Base-by-base conservation (phyloP, 2,113 vertebrate species). In the Oncorhynchus mykiss region DNA sequence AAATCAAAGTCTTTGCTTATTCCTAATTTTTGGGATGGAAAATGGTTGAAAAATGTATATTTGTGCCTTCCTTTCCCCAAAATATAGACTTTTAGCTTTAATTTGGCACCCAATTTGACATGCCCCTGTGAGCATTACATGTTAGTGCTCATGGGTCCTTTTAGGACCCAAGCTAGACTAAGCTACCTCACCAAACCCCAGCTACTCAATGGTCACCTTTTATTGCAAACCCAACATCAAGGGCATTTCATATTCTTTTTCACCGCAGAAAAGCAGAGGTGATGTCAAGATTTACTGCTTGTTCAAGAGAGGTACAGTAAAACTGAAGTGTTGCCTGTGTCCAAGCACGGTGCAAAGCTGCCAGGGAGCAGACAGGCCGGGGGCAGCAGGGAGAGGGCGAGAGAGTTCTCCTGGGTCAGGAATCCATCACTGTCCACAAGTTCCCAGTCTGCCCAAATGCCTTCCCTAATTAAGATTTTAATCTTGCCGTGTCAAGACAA, bases 381-480 rank as follows among this genome's bases (percentile, higher is more conserved):
- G 59, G 54, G 59, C 18, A 62, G 59, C 59, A 72, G 31, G 22
- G 65, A 57, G 69, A 71, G 69, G 72, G 62, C 9, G 48, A 29
- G 66, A 75, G 45, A 8, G 67, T 8, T 49, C 4, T 60, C 49
- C 66, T 31, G 72, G 57, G 51, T 31, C 57, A 29, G 67, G 66
- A 75, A 75, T 75, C 49, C 45, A 68, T 75, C 73, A 67, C 73
- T 75, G 22, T 31, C 64, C 39, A 27, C 45, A 24, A 14, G 73
- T 68, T 20, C 31, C 13, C 70, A 72, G 70, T 57, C 70, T 72
- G 51, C n/a, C 48, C 20, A 84, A 82, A 83, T 77, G 85, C 83
- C 83, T 75, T 73, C 67, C 69, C 78, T 86, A 83, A 90, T 90
- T 57, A 88, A 86, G 78, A 80, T 82, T 87, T 90, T 89, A 48